Evolutionary conservation across 2,888 invertebrate genomes (phyloP), one percentile per base, ranked within the genome.

Genomic region (Dryomyza anilis): DNA sequence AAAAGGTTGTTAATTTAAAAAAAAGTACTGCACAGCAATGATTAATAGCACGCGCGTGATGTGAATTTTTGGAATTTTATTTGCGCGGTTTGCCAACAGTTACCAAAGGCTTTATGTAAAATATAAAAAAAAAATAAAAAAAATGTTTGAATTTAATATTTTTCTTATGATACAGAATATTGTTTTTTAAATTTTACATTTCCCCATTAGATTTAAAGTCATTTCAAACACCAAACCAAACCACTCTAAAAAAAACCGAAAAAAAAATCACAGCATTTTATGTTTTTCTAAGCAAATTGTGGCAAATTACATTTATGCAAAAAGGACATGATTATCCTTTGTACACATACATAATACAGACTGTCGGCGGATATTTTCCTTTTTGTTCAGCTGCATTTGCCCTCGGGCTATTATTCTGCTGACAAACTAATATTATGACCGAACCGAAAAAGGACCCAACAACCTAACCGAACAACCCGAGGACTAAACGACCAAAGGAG

Each of bases 321-420:
- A 58, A 23, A 33, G 39, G 21, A 19, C 23, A 21, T 7, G 10
- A 19, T 52, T 46, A 30, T 63, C 19, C 46, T 56, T 63, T 45
- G 39, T n/a, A n/a, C n/a, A n/a, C n/a, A n/a, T n/a, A n/a, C n/a
- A n/a, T n/a, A n/a, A n/a, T n/a, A n/a, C n/a, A n/a, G n/a, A n/a
- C n/a, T n/a, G n/a, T n/a, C n/a, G n/a, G n/a, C n/a, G n/a, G n/a
- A n/a, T n/a, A n/a, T n/a, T n/a, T n/a, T n/a, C n/a, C n/a, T n/a
- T n/a, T n/a, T n/a, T n/a, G n/a, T n/a, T n/a, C n/a, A n/a, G n/a
- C n/a, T n/a, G n/a, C n/a, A n/a, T n/a, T n/a, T n/a, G n/a, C n/a
- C n/a, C n/a, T n/a, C n/a, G n/a, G n/a, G 48, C 46, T 36, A 16
- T 48, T 63, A 19, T 29, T 33, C n/a, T 36, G 36, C 60, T 36